Percentiles rank a stretch among this genome's conserved stretches.
These are phyloP conservation scores for Ladona fulva DNA, from an alignment of 1,140 invertebrate species.

Conservation along the genomic window DNA sequence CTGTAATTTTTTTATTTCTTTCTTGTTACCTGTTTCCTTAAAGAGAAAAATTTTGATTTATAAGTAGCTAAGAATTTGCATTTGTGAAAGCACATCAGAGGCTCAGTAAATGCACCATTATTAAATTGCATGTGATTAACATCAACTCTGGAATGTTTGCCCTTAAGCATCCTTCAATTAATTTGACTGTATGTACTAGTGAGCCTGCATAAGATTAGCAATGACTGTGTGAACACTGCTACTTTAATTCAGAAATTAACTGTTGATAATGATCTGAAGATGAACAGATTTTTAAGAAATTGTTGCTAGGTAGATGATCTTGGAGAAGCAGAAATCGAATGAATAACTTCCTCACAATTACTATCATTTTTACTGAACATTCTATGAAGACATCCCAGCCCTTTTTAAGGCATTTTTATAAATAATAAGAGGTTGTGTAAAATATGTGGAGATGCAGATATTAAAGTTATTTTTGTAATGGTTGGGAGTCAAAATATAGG, in stretches of 20 bases:
- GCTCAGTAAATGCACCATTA: too few species aligned
- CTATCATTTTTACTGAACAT: background rate
- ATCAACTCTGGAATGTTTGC: too few species aligned
- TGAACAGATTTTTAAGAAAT: background rate
- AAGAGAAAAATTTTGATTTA: too few species aligned
- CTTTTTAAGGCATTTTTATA: constrained; percentile 2
- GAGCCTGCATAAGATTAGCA: background rate
- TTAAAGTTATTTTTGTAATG: constrained; percentile 9
- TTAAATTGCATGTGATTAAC: too few species aligned
- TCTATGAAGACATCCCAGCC: constrained; percentile 3
- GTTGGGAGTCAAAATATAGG: background rate
- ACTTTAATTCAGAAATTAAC: background rate
- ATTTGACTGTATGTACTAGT: background rate
- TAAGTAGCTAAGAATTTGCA: too few species aligned
- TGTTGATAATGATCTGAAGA: background rate
- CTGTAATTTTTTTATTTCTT: too few species aligned
- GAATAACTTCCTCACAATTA: background rate
- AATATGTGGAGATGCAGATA: background rate
- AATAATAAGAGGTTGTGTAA: background rate
- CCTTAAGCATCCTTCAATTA: background rate
- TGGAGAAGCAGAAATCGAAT: background rate
- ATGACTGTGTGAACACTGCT: background rate
- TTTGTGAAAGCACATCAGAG: too few species aligned
- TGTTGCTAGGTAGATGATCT: background rate
- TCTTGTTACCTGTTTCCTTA: too few species aligned